Evolutionary conservation across 2,888 invertebrate species (phyloP).

Genomic region (Liposcelis brunnea): DNA sequence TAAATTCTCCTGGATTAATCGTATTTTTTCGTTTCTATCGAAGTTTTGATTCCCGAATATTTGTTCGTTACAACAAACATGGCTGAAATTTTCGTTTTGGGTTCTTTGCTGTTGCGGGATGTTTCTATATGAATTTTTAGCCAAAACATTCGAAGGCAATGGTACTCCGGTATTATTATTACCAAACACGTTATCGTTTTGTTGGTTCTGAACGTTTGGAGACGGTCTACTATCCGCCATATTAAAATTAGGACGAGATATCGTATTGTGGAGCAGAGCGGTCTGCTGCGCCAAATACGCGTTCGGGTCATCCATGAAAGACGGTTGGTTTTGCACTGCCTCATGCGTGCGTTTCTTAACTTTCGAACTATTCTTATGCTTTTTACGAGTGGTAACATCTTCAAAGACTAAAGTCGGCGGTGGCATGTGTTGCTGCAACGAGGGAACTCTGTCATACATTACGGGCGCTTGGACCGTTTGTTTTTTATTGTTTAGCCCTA

Average conservation of each 20-base stretch:
- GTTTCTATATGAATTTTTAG: no score
- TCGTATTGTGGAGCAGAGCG: conserved; percentile 65
- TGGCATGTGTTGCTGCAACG: conserved; percentile 42
- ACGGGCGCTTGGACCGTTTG: conserved; percentile 19
- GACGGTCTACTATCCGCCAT: no score
- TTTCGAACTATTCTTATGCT: conserved; percentile 31
- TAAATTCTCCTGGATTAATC: no score
- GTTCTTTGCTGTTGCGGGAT: no score
- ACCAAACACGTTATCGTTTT: no score
- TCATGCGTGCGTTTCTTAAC: conserved; percentile 17
- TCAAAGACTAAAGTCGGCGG: conserved; percentile 19
- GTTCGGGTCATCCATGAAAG: conserved; percentile 81
- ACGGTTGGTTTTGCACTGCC: conserved; percentile 33
- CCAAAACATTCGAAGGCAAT: conserved; percentile 14
- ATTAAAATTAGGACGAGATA: conserved; percentile 21
- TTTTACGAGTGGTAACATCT: conserved; percentile 30
- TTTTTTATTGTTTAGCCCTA: background rate
- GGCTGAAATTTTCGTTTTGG: no score
- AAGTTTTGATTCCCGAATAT: no score
- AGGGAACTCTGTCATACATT: conserved; percentile 52
- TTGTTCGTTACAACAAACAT: no score
- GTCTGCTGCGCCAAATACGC: conserved; percentile 85
- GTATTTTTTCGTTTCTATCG: no score
- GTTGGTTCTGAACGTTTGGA: no score
- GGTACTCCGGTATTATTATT: no score